A percentile compares a stretch with the other conserved stretches of the same genome.
Evolutionary conservation across 2,113 vertebrate species (phyloP).

Genomic region (Sylvilagus bachmani): DNA sequence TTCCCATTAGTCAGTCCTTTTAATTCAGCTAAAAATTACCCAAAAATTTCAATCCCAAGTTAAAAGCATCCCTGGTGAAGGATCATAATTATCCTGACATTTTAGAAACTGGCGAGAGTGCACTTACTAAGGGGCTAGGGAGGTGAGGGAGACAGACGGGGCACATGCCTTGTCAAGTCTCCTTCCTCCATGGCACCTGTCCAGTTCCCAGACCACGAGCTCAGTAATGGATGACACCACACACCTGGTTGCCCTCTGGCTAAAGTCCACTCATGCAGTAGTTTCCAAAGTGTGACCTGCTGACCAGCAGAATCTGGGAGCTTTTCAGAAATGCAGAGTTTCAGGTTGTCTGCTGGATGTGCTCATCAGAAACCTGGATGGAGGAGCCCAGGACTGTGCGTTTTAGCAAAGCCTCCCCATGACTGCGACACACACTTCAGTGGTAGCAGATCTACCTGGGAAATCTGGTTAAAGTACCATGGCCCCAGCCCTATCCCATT

Average conservation of each 20-base stretch:
- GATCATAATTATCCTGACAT: constrained; percentile 51
- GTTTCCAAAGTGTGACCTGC: background rate
- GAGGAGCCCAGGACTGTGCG: background rate
- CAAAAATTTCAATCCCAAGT: constrained; percentile 33
- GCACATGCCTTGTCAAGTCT: background rate
- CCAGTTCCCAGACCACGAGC: background rate
- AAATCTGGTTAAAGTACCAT: background rate
- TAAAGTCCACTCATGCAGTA: background rate
- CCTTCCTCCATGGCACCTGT: background rate
- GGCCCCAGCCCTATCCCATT: background rate
- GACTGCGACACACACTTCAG: background rate
- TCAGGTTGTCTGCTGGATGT: background rate
- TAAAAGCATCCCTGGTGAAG: constrained; percentile 47
- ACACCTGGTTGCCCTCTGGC: background rate
- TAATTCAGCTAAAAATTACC: constrained; percentile 41
- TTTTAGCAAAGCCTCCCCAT: background rate
- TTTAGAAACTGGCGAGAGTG: constrained; percentile 52
- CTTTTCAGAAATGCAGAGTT: background rate
- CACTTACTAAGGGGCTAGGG: constrained; percentile 1
- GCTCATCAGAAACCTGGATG: background rate
- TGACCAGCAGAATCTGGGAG: background rate
- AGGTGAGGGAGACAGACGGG: background rate
- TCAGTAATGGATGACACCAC: background rate
- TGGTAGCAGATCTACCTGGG: background rate
- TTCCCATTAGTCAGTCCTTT: constrained; percentile 52